Percentiles rank a stretch among this genome's conserved stretches.
Conservation (phyloP, 2,797 vertebrate species). For the Caiman crocodilus region DNA sequence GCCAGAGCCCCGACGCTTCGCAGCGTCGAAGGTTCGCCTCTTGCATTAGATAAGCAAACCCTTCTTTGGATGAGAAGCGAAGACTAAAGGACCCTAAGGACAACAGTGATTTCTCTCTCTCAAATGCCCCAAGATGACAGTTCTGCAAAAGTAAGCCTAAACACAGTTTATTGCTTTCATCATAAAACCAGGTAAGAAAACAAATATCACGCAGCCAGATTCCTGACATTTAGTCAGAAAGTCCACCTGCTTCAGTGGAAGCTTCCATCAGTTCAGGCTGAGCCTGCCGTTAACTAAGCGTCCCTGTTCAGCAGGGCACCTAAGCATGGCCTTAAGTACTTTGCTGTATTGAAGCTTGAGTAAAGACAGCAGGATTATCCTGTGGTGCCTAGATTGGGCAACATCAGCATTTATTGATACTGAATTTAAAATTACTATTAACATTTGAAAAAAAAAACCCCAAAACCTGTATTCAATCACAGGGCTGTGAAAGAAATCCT, state of each 20-base stretch:
- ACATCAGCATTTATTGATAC: not conserved
- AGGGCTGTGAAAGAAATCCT: not conserved
- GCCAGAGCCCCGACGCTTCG: not conserved
- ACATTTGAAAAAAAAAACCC: not conserved
- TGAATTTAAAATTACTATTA: not conserved
- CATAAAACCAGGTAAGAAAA: not conserved
- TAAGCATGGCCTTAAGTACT: not conserved
- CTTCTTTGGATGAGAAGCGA: not conserved
- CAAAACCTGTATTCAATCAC: not conserved
- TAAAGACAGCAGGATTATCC: not conserved
- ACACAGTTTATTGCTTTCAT: slow-evolving; percentile 1
- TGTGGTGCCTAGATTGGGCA: not conserved
- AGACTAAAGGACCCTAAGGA: not conserved
- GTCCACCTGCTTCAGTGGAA: not conserved
- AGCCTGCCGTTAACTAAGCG: not conserved
- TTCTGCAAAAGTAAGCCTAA: not conserved
- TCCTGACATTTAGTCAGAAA: not conserved
- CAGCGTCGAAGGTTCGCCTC: not conserved
- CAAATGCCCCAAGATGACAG: not conserved
- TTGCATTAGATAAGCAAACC: not conserved
- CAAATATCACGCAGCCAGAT: not conserved
- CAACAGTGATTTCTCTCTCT: not conserved
- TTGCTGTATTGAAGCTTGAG: not conserved
- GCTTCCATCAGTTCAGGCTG: not conserved
- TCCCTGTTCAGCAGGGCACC: not conserved